Conservation (phyloP, 2,888 invertebrate species). For the Mylabris sibirica region DNA sequence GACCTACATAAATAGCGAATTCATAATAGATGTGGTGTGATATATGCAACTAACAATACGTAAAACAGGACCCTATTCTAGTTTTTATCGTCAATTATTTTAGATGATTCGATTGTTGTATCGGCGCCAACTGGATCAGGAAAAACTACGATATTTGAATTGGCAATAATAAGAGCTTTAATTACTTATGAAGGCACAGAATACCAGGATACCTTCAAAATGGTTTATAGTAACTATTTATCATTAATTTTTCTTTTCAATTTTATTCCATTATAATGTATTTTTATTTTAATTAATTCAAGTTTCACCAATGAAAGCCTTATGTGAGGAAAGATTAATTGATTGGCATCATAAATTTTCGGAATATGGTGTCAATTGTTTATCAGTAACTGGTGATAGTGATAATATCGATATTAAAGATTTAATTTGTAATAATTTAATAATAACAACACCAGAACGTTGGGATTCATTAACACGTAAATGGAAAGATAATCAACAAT, state of each 20-base stretch:
- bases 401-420: constrained; percentile 67
- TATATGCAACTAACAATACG: not conserved
- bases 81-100: constrained; percentile 23
- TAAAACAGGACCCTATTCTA: too few species aligned
- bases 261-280: not conserved
- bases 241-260: not conserved
- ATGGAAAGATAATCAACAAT: constrained; percentile 72
- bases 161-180: constrained; percentile 75
- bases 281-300: constrained; percentile 23
- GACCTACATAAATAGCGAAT: too few species aligned
- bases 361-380: constrained; percentile 68
- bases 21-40: too few species aligned
- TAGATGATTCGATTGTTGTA: constrained; percentile 75
- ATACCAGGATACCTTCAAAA: constrained; percentile 66
- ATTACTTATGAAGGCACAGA: constrained; percentile 63
- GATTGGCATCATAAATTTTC: constrained; percentile 80
- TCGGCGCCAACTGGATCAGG: constrained; percentile 86
- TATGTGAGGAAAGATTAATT: constrained; percentile 74
- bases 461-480: constrained; percentile 82
- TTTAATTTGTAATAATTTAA: constrained; percentile 64
- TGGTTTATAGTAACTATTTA: constrained; percentile 72
- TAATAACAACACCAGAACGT: constrained; percentile 85
- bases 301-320: constrained; percentile 84
- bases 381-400: constrained; percentile 81
- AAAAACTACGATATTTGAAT: constrained; percentile 83